Evolutionary conservation across 2,888 invertebrate species (phyloP), one percentile per base, ranked within the genome.

Genomic region (Eledona agricola): DNA sequence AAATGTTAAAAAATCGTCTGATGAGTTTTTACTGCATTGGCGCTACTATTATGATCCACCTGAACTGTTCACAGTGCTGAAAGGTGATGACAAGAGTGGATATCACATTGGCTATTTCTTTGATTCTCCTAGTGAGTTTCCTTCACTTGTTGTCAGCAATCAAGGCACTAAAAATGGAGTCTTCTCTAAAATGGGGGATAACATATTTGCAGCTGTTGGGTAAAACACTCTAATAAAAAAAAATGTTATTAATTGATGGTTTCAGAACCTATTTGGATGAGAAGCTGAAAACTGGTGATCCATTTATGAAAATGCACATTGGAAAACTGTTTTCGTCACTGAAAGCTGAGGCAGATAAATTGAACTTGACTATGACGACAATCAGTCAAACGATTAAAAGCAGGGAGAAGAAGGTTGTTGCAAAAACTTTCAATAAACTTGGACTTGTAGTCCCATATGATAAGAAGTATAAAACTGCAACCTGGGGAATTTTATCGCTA

Each of bases 31-130:
- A 32, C 77, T 85, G 4, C 93, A 96, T 72, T 95, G 93, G 90
- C 83, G 97, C 63, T 96, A 90, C 76, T 93, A 84, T 72, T 93
- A 89, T 75, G 97, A 98, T 79, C 93, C 95, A 4, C 96, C 97
- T 4, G 96, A 97, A 77, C 91, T 96, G 75, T 91, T 93, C 83
- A 88, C 92, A 1, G 78, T 92, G 23, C 73, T 93, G 35, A 86
- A 84, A 72, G 83, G 82, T 11, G 85, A 86, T 67, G 83, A 84
- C 34, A 81, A 81, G 34, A 84, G 83, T 51, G 87, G 89, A 55
- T 86, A 86, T 60, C 96, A 96, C 72, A 85, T 93, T 67, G 96
- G 96, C 3, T 96, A 95, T 75, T 95, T 87, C 80, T 83, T 94
- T 67, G 96, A 96, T 78, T 83, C 84, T 53, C 90, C 91, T 0